A percentile compares a stretch with the other conserved stretches of the same genome.
Evolutionary conservation across 1,140 invertebrate genomes (phyloP).

Genomic region (Conus ventricosus): DNA sequence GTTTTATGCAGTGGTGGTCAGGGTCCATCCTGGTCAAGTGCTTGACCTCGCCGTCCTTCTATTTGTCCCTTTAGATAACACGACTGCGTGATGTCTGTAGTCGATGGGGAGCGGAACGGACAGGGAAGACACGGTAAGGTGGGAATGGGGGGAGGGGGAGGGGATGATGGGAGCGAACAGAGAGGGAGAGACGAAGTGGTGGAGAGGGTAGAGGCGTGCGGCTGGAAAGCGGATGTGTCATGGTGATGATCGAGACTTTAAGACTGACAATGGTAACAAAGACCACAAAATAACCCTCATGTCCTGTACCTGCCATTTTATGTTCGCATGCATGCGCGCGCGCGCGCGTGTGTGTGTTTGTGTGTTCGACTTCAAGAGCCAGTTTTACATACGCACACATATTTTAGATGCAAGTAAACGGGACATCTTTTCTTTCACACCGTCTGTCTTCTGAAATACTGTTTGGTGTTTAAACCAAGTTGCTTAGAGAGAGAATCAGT

Average conservation of each 20-base stretch:
- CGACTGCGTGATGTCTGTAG: neutral
- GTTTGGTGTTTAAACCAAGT: no score
- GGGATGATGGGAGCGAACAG: neutral
- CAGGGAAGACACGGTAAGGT: neutral
- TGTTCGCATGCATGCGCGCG: neutral
- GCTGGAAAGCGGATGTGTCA: neutral
- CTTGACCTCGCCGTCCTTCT: neutral
- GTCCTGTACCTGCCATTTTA: neutral
- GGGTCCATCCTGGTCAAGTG: neutral
- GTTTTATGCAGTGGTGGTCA: neutral
- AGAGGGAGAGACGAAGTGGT: neutral
- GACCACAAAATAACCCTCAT: neutral
- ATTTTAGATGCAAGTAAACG: no score
- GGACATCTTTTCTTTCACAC: no score
- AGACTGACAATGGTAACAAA: neutral
- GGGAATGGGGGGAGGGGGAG: neutral
- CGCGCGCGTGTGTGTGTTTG: no score
- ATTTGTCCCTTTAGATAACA: neutral
- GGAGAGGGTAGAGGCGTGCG: neutral
- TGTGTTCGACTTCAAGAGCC: no score
- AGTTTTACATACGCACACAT: no score
- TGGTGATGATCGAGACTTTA: neutral
- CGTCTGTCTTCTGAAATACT: no score
- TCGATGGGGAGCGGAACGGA: neutral
- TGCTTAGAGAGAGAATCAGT: no score